Base-by-base conservation (phyloP, 2,113 vertebrate genomes). In the Triplophysa siluroides region DNA sequence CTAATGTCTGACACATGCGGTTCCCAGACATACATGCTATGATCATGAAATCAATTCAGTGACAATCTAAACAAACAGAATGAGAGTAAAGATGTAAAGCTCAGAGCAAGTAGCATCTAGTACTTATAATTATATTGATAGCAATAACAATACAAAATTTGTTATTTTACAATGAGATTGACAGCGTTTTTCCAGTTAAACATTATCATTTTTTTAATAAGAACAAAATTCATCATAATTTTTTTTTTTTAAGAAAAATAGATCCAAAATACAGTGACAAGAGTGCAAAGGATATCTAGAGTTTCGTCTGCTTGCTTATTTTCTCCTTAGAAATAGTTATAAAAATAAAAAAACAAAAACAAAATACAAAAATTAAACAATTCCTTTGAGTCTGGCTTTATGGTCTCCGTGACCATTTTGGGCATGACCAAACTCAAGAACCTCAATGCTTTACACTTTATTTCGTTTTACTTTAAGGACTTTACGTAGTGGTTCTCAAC, bases 401-500 rank as follows among this genome's bases (percentile, higher is more conserved):
- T 89, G 88, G 91, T 91, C 79, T 58, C 77, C 21, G 50, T 73
- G 84, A 81, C 88, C 89, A 88, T 76, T 89, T 83, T 86, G 87
- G 87, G 86, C 88, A 88, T 85, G 89, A 84, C 88, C 91, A 88
- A 76, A 88, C 88, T 91, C 89, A 90, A 88, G 91, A 92, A 93
- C 90, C 90, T 89, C 86, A 89, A 86, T 86, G 88, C 83, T 88
- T 89, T 90, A 89, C 88, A 90, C 83, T 86, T 83, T 81, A 73
- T 85, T 82, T 81, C 68, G 81, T 70, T 79, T n/a, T 75, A 66
- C 84, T 78, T 85, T 82, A 89, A 87, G 89, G 86, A 91, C 92
- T 92, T 91, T 92, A 91, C 90, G 92, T 91, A 91, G 93, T 92
- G 93, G 92, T 93, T 93, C 93, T 94, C 92, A 93, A 93, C 93